These are phyloP conservation scores for Atethmia centrago DNA, from an alignment of 2,888 invertebrate species.

Conservation along the genomic window DNA sequence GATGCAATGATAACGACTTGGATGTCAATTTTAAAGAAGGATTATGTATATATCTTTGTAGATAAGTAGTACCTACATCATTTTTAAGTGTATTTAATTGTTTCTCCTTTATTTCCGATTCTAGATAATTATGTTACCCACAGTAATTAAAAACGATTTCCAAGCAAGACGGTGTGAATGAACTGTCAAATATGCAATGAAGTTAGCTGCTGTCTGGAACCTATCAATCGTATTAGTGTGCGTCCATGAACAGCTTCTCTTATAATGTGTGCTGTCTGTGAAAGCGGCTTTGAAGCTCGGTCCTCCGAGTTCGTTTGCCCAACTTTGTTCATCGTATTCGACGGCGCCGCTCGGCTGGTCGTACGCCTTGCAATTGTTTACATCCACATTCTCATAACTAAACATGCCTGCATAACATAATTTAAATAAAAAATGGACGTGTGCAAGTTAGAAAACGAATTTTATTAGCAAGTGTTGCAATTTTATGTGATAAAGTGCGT, in stretches of 20 bases:
- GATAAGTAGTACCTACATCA: neutral
- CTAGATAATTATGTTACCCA: neutral
- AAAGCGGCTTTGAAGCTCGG: conserved; percentile 78
- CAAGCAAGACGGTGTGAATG: conserved; percentile 82
- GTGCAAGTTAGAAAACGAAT: conserved; percentile 58
- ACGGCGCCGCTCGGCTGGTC: conserved; percentile 67
- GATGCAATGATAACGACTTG: neutral
- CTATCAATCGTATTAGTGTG: conserved; percentile 68
- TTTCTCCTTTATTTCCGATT: neutral
- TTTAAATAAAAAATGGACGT: conserved; percentile 75
- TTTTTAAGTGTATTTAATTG: neutral
- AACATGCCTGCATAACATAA: conserved; percentile 72
- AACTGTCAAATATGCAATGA: conserved; percentile 87
- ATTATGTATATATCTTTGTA: neutral
- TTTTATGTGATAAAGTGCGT: conserved; percentile 75
- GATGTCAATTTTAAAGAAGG: neutral
- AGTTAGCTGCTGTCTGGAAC: conserved; percentile 85
- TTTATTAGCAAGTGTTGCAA: conserved; percentile 64
- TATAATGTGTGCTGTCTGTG: conserved; percentile 78
- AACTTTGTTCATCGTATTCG: conserved; percentile 72
- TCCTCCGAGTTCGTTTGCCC: conserved; percentile 63
- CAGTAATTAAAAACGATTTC: conserved; percentile 59
- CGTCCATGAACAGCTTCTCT: conserved; percentile 66
- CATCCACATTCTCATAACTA: conserved; percentile 68
- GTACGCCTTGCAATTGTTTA: conserved; percentile 70